A percentile compares a stretch with the other conserved stretches of the same genome.
These are phyloP conservation scores for Chrysomela aeneicollis DNA, from an alignment of 2,888 invertebrate species.

Conservation along the genomic window DNA sequence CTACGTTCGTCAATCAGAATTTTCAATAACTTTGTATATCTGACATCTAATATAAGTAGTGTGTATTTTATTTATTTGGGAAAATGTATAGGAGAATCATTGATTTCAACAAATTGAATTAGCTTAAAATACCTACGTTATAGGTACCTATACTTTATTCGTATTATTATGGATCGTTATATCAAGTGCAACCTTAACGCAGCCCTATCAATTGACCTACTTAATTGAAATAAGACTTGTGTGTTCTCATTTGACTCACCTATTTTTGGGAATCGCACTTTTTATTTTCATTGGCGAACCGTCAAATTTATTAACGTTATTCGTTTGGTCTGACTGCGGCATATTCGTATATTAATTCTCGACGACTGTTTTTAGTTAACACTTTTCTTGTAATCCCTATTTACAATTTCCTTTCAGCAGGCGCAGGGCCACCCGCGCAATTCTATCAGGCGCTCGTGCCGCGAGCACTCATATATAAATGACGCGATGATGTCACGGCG, in stretches of 20 bases:
- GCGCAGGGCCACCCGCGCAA: neutral
- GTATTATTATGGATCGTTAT: too few relatives aligned
- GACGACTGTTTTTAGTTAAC: neutral
- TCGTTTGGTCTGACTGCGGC: slow-evolving; percentile 36
- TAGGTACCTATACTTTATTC: too few relatives aligned
- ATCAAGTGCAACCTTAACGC: too few relatives aligned
- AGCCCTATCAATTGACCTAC: too few relatives aligned
- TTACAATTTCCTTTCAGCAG: neutral
- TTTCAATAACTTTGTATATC: too few relatives aligned
- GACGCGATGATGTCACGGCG: slow-evolving; percentile 4
- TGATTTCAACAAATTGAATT: too few relatives aligned
- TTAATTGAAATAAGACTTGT: too few relatives aligned
- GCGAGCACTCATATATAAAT: neutral
- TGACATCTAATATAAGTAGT: too few relatives aligned
- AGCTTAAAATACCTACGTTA: too few relatives aligned
- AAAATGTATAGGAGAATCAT: too few relatives aligned
- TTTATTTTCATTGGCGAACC: slow-evolving; percentile 40
- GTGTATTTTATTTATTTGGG: too few relatives aligned
- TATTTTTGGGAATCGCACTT: slow-evolving; percentile 48
- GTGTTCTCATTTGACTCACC: slow-evolving; percentile 38
- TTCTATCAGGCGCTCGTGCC: neutral
- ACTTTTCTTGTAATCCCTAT: neutral
- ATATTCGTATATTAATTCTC: slow-evolving; percentile 4
- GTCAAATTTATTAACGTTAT: slow-evolving; percentile 23
- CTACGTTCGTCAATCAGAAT: too few relatives aligned